phyloP scores from a whole-genome alignment of 2,888 invertebrate species.

The Ornithoptera alexandrae region DNA sequence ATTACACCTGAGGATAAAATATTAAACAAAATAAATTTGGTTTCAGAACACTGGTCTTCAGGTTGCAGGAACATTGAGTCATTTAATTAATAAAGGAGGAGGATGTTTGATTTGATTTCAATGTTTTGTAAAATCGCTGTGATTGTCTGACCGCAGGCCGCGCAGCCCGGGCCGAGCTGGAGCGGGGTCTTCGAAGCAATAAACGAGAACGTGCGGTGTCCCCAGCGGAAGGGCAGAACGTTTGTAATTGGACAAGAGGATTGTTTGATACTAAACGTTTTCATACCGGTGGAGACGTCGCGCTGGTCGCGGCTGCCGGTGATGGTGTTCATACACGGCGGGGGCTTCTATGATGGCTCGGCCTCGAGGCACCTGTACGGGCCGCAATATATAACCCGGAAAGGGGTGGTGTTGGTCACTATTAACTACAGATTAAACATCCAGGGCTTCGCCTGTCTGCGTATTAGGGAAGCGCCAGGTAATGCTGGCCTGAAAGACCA shows the following conservation, averaged over 20 bases:
- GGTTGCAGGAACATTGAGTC: no score
- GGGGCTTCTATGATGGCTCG: constrained; percentile 62
- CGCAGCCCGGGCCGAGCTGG: constrained; percentile 62
- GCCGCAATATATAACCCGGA: constrained; percentile 55
- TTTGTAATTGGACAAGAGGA: constrained; percentile 48
- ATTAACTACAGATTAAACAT: constrained; percentile 66
- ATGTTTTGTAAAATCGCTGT: no score
- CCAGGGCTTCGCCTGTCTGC: constrained; percentile 59
- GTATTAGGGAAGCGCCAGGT: constrained; percentile 63
- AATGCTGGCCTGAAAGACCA: constrained; percentile 67
- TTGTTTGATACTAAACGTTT: constrained; percentile 61
- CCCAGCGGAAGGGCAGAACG: constrained; percentile 44
- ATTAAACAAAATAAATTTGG: no score
- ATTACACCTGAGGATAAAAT: no score
- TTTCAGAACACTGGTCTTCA: no score
- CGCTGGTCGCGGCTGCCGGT: constrained; percentile 49
- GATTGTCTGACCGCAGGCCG: constrained; percentile 44
- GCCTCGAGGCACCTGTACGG: constrained; percentile 52
- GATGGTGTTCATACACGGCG: constrained; percentile 69
- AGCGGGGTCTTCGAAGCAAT: constrained; percentile 55
- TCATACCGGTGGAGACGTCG: constrained; percentile 47
- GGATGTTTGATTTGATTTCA: no score
- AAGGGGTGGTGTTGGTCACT: constrained; percentile 61
- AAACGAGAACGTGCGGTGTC: constrained; percentile 56
- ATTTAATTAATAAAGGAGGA: no score